phyloP scores from a whole-genome alignment of 2,113 vertebrate species.

The Tinamus guttatus region DNA sequence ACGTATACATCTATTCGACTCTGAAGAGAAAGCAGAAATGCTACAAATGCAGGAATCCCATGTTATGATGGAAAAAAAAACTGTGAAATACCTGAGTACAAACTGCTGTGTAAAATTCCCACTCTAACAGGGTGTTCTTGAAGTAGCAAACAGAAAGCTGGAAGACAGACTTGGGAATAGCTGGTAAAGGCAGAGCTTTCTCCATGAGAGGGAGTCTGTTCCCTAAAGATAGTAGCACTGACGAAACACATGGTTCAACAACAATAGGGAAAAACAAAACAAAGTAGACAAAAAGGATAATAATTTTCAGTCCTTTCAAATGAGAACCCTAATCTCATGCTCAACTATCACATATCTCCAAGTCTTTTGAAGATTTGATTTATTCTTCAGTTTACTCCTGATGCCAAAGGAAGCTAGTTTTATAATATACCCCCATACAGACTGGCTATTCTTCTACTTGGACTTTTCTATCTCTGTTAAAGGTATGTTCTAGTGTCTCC shows the following conservation, averaged over 20 bases:
- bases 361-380: background rate
- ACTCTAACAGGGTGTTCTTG: background rate
- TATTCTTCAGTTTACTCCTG: background rate
- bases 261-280: background rate
- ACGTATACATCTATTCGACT: background rate
- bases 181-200: background rate
- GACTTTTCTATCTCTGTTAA: background rate
- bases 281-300: too few relatives aligned
- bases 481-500: background rate
- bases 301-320: background rate
- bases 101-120: background rate
- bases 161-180: background rate
- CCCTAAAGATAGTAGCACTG: background rate
- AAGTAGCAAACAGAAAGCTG: background rate
- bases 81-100: background rate
- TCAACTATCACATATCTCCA: background rate
- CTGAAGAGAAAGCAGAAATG: slow-evolving; percentile 34
- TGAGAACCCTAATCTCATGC: background rate
- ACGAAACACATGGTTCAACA: background rate
- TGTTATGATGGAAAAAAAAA: background rate
- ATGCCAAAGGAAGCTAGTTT: background rate
- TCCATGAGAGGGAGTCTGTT: background rate
- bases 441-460: background rate
- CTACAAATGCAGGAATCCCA: background rate
- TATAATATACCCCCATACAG: background rate